Percentiles rank a stretch among this genome's conserved stretches.
Conservation (phyloP, 2,113 vertebrate genomes). For the Lagopus leucura region DNA sequence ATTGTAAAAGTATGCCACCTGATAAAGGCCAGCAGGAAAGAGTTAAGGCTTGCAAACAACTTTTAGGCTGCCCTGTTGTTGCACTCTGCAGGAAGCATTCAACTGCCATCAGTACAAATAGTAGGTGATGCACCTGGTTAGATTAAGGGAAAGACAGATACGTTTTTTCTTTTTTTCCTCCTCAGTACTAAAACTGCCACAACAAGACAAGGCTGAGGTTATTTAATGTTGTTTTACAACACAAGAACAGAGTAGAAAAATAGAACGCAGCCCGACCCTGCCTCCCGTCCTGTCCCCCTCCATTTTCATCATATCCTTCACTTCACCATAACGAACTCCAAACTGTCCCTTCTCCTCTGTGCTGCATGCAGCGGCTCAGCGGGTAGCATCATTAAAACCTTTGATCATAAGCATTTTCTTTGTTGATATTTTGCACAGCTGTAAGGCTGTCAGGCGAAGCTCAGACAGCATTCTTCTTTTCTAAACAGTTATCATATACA, state of each 20-base stretch:
- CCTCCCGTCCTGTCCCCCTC: neutral
- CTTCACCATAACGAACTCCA: neutral
- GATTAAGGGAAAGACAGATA: neutral
- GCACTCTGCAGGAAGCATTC: slow-evolving; percentile 29
- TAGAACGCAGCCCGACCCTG: neutral
- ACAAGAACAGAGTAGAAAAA: neutral
- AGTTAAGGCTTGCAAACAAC: neutral
- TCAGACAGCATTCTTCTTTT: neutral
- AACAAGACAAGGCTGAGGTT: neutral
- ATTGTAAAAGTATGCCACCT: neutral
- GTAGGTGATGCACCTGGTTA: neutral
- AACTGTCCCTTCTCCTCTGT: neutral
- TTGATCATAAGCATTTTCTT: neutral
- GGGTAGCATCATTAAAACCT: neutral
- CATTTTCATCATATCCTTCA: neutral
- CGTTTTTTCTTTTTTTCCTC: neutral
- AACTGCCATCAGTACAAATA: slow-evolving; percentile 3
- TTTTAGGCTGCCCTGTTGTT: slow-evolving; percentile 15
- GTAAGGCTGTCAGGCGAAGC: neutral
- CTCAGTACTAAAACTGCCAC: neutral
- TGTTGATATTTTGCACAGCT: neutral
- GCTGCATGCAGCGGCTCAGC: neutral
- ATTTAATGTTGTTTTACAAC: neutral
- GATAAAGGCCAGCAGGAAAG: slow-evolving; percentile 29
- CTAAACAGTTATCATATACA: neutral